A percentile compares a stretch with the other conserved stretches of the same genome.
Evolutionary conservation across 2,113 vertebrate genomes (phyloP).

Genomic region (Corythornis vintsioides): DNA sequence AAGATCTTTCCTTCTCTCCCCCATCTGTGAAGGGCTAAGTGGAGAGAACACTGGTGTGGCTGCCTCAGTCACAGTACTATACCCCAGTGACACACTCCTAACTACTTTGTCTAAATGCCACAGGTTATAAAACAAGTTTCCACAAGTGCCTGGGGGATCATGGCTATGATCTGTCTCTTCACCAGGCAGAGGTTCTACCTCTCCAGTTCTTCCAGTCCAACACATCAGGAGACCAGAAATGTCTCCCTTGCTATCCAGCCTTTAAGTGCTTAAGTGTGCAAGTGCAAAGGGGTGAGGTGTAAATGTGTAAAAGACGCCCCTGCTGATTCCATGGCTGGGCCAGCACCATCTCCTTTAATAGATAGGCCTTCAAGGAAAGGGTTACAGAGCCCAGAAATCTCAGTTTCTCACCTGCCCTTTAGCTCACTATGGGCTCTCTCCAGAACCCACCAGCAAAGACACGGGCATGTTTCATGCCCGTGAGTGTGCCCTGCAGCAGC

Average conservation of each 20-base stretch:
- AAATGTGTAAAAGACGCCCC: not conserved
- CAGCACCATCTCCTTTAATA: not conserved
- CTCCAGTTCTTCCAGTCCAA: not conserved
- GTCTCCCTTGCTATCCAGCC: not conserved
- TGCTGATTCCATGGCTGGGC: not conserved
- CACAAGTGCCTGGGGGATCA: not conserved
- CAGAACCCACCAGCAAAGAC: not conserved
- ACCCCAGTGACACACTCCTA: not conserved
- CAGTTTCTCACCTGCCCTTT: not conserved
- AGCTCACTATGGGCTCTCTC: not conserved
- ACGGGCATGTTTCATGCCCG: not conserved
- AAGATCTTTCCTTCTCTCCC: not conserved
- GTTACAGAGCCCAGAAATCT: not conserved
- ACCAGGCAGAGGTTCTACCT: not conserved
- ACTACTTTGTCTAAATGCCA: not conserved
- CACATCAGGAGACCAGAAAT: accelerated
- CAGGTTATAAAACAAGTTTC: not conserved
- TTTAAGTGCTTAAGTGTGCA: not conserved
- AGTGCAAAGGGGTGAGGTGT: not conserved
- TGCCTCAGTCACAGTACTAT: not conserved
- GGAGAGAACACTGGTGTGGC: not conserved
- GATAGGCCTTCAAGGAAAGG: not conserved
- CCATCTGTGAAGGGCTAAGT: not conserved
- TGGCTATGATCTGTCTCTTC: not conserved
- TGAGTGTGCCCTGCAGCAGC: not conserved